Base-by-base conservation (phyloP, 2,888 invertebrate genomes). In the Philopedon plagiatum region DNA sequence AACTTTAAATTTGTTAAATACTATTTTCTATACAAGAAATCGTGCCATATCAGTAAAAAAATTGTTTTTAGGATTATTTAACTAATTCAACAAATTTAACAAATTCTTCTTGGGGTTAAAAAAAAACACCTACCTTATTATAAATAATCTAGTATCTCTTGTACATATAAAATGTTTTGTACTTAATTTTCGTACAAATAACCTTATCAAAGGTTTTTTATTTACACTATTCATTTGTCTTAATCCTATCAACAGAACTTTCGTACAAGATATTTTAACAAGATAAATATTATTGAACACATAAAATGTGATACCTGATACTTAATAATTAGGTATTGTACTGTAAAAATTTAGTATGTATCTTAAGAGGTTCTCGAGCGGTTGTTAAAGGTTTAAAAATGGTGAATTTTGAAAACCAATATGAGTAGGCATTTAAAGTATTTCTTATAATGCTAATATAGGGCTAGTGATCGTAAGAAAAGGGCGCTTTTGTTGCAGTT, bases 391-490 rank as follows among this genome's bases (percentile, higher is more conserved):
- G 60, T 65, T 64, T 56, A 46, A 23, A 26, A 37, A 56, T 62
- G 56, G 69, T 70, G 34, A 60, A 32, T 69, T 60, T 64, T 57
- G 54, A 18, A 66, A 73, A 61, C 49, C 72, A 69, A 74, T 62
- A 62, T 80, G 63, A 54, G 58, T 66, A 66, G 64, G 82, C 82
- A 83, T 82, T 82, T 82, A 81, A 82, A 83, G 82, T 83, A 85
- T 85, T 85, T 84, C 84, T 61, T 51, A 80, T 79, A 77, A 82
- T 81, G 83, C 82, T 73, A 82, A 83, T 80, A 81, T 84, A 84
- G 83, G 84, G 84, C 84, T 85, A 85, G 85, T 84, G 84, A 84
- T 83, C 83, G 83, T 84, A 81, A 84, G 82, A 83, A 78, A 80
- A n/a, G 13, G 29, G 29, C 1, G 26, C 7, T 49, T 34, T 49